Conservation (phyloP, 2,888 invertebrate genomes). For the Erannis defoliaria region DNA sequence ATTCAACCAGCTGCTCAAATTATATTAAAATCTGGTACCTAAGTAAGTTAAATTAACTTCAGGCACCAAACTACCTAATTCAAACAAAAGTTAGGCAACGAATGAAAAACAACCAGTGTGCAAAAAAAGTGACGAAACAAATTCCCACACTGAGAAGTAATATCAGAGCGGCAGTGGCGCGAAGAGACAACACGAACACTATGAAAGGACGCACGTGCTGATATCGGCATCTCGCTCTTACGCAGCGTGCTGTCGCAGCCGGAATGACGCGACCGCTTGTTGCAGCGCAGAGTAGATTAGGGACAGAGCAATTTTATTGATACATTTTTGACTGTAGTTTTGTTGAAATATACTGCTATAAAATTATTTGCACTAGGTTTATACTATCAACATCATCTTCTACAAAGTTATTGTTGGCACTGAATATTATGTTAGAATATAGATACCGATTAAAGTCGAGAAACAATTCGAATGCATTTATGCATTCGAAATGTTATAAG, state of each 20-base stretch:
- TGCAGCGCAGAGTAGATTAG: slow-evolving; percentile 40
- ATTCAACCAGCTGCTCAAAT: too few species aligned
- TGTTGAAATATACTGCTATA: too few species aligned
- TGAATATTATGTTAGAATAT: too few species aligned
- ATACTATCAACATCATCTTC: too few species aligned
- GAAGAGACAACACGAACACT: slow-evolving; percentile 77
- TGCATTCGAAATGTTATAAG: too few species aligned
- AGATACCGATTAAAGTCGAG: too few species aligned
- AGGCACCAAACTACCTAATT: background rate
- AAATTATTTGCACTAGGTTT: too few species aligned
- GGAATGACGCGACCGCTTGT: slow-evolving; percentile 41
- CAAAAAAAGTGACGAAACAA: slow-evolving; percentile 69
- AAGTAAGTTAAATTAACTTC: background rate
- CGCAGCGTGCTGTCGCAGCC: slow-evolving; percentile 55
- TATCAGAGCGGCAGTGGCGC: slow-evolving; percentile 75
- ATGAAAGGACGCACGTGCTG: slow-evolving; percentile 83
- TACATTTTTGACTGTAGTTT: too few species aligned
- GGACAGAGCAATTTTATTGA: background rate
- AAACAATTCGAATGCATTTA: too few species aligned
- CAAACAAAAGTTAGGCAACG: too few species aligned
- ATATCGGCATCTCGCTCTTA: slow-evolving; percentile 59
- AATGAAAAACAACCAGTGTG: slow-evolving; percentile 36
- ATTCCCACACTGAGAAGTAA: slow-evolving; percentile 76
- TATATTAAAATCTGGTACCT: too few species aligned
- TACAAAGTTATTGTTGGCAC: too few species aligned